Conservation (phyloP, 2,888 invertebrate species). For the Lapara coniferarum region DNA sequence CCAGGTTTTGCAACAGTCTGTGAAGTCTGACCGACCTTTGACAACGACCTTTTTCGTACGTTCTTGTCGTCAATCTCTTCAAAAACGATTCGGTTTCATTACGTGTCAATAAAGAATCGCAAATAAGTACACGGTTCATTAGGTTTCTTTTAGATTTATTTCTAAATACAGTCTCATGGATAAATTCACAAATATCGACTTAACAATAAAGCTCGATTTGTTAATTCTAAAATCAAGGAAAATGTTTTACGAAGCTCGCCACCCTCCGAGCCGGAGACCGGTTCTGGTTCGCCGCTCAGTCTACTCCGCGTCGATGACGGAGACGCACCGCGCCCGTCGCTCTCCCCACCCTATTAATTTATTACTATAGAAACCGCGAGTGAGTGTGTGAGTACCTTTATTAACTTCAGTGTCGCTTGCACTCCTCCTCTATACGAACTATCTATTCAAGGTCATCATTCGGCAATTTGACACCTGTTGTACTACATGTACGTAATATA, state of each 20-base stretch:
- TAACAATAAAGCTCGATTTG: conserved; percentile 6
- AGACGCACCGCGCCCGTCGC: conserved; percentile 48
- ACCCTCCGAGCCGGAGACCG: conserved; percentile 62
- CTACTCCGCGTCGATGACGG: conserved; percentile 58
- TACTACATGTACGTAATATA: conserved; percentile 64
- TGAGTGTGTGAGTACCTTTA: conserved; percentile 67
- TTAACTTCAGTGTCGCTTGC: conserved; percentile 55
- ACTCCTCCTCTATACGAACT: conserved; percentile 51
- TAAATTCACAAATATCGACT: conserved; percentile 8
- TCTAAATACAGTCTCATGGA: neutral
- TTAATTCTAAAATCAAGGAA: conserved; percentile 40
- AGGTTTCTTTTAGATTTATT: neutral
- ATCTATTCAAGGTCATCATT: conserved; percentile 69
- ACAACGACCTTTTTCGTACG: no score
- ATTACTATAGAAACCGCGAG: conserved; percentile 64
- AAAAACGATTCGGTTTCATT: no score
- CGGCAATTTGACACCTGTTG: conserved; percentile 73
- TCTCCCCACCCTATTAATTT: conserved; percentile 47
- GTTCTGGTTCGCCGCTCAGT: conserved; percentile 63
- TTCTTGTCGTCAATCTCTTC: no score
- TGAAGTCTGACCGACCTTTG: no score
- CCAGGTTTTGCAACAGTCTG: no score
- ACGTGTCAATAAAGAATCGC: no score
- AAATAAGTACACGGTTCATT: no score
- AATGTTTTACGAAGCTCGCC: conserved; percentile 54